Evolutionary conservation across 2,797 vertebrate genomes (phyloP).

Genomic region (Tangara arthus): DNA sequence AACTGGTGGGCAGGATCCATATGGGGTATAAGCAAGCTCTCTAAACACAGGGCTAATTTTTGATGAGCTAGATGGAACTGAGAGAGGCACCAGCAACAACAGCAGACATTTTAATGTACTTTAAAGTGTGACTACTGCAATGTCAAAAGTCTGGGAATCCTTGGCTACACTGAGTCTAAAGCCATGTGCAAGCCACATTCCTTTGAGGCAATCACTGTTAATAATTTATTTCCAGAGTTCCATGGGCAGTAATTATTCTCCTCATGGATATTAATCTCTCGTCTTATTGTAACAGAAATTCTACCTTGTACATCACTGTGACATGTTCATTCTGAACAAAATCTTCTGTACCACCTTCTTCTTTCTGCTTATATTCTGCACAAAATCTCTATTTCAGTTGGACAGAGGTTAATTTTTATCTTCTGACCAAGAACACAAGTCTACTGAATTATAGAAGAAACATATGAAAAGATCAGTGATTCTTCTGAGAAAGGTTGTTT

Average conservation of each 20-base stretch:
- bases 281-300: background rate
- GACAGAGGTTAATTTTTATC: background rate
- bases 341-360: background rate
- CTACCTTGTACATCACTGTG: background rate
- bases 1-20: background rate
- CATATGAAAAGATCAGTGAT: background rate
- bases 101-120: background rate
- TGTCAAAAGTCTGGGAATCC: background rate
- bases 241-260: background rate
- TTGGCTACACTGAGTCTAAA: background rate
- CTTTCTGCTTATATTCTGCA: background rate
- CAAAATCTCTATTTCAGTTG: background rate
- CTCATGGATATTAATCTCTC: background rate
- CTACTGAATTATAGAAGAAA: background rate
- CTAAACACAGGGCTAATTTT: background rate
- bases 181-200: background rate
- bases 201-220: background rate
- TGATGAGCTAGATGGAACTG: background rate
- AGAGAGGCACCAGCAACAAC: background rate
- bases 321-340: background rate
- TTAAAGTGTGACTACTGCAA: background rate
- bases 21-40: background rate
- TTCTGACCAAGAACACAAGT: background rate
- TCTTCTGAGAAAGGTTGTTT: background rate
- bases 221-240: background rate